Conservation (phyloP, 2,113 vertebrate genomes). For the Neotoma lepida region DNA sequence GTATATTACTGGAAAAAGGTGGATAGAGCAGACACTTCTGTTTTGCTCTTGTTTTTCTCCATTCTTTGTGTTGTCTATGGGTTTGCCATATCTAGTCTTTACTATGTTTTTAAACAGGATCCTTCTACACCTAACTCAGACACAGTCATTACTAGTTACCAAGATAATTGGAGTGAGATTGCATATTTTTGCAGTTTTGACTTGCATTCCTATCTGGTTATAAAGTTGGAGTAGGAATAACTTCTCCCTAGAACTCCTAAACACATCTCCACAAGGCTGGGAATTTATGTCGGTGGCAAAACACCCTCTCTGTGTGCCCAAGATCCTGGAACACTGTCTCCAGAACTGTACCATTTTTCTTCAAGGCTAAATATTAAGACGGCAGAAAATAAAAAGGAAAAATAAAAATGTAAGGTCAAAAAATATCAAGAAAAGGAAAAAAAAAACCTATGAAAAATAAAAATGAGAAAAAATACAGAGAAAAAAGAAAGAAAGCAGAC, state of each 20-base stretch:
- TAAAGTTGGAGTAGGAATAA: neutral
- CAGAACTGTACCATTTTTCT: neutral
- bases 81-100: neutral
- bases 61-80: too few relatives aligned
- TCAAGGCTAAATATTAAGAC: neutral
- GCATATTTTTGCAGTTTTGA: neutral
- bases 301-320: neutral
- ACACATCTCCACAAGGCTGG: neutral
- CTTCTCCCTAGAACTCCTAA: neutral
- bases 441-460: neutral
- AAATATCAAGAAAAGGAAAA: neutral
- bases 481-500: neutral
- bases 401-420: neutral
- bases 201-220: too few relatives aligned
- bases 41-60: neutral
- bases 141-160: neutral
- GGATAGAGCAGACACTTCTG: neutral
- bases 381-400: neutral
- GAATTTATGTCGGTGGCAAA: neutral
- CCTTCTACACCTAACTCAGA: too few relatives aligned
- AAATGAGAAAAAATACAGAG: neutral
- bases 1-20: neutral
- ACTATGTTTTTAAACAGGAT: neutral
- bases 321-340: neutral
- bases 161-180: neutral